Conservation (phyloP, 2,113 vertebrate species). For the Pseudorectes ferrugineus region DNA sequence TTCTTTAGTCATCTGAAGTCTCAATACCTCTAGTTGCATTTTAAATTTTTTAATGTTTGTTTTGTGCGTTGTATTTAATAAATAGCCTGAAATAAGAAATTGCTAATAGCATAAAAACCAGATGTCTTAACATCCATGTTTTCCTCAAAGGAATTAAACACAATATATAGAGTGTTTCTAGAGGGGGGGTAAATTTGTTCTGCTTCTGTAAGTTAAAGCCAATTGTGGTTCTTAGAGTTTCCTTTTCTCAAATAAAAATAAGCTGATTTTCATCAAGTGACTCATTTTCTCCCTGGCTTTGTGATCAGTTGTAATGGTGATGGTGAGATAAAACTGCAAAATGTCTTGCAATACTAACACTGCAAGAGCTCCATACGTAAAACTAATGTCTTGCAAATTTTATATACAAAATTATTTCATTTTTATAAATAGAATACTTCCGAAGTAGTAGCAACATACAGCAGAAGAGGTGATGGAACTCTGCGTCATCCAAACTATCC, state of each 20-base stretch:
- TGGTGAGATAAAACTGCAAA: neutral
- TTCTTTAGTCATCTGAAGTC: neutral
- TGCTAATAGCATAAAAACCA: neutral
- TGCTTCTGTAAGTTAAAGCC: conserved; percentile 1
- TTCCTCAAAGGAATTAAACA: conserved; percentile 19
- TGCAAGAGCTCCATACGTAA: neutral
- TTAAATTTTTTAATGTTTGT: conserved; percentile 28
- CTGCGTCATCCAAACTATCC: neutral
- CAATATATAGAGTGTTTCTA: neutral
- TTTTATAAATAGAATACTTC: neutral
- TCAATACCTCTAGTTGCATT: conserved; percentile 19
- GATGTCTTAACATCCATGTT: neutral
- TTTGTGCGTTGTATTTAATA: neutral
- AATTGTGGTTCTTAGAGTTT: neutral
- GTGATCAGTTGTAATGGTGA: neutral
- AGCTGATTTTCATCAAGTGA: neutral
- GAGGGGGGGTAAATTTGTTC: neutral
- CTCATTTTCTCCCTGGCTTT: neutral
- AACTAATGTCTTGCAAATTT: neutral
- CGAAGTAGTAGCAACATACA: neutral
- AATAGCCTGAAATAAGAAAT: conserved; percentile 5
- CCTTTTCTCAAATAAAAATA: neutral
- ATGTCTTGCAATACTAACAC: neutral
- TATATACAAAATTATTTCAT: neutral
- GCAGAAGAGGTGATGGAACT: neutral